phyloP scores from a whole-genome alignment of 1,140 invertebrate species.

The Drosophila azteca region DNA sequence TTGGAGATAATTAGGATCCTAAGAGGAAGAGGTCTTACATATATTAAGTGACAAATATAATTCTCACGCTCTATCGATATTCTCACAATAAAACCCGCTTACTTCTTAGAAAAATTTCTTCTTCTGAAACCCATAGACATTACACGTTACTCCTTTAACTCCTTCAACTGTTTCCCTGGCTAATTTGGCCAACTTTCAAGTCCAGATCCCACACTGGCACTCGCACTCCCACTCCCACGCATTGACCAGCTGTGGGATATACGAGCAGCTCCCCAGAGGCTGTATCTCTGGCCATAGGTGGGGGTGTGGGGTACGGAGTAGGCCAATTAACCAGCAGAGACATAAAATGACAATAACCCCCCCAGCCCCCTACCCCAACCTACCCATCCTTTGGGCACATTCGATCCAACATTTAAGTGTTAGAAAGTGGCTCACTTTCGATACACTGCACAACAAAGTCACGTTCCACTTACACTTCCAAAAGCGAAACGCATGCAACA shows the following conservation, averaged over 20 bases:
- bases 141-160: not conserved
- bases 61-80: too few species aligned
- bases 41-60: too few species aligned
- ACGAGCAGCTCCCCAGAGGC: conserved; percentile 6
- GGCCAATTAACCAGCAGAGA: conserved; percentile 48
- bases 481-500: conserved; percentile 11
- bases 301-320: conserved; percentile 15
- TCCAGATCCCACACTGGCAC: conserved; percentile 3
- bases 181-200: conserved; percentile 12
- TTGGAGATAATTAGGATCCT: too few species aligned
- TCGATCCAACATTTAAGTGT: conserved; percentile 26
- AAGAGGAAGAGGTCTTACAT: too few species aligned
- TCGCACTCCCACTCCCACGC: not conserved
- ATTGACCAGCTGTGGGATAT: conserved; percentile 26
- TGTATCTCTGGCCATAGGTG: not conserved
- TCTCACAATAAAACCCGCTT: too few species aligned
- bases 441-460: conserved; percentile 69
- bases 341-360: conserved; percentile 59
- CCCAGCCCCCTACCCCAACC: not conserved
- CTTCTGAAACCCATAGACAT: not conserved
- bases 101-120: too few species aligned
- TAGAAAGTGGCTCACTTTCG: conserved; percentile 78
- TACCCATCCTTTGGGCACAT: not conserved
- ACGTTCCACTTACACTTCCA: conserved; percentile 38
- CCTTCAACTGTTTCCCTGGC: not conserved